These are phyloP conservation scores for Ctenomys sociabilis DNA, from an alignment of 2,113 vertebrate species.

Conservation along the genomic window DNA sequence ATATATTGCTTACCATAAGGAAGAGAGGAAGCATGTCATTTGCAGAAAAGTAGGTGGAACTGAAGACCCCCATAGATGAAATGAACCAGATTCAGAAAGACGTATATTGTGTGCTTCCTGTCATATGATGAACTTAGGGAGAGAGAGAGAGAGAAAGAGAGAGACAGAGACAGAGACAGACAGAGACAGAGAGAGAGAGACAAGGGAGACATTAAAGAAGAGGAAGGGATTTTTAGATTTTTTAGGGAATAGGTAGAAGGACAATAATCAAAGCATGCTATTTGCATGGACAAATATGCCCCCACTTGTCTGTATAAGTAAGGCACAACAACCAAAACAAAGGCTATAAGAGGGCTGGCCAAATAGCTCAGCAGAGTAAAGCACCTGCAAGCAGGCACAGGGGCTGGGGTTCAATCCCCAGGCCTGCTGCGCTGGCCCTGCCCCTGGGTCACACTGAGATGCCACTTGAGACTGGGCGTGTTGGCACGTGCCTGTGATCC, in stretches of 20 bases:
- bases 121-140: neutral
- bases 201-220: neutral
- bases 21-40: neutral
- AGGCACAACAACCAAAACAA: neutral
- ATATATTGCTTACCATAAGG: neutral
- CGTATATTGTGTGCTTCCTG: neutral
- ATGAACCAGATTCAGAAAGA: neutral
- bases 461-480: too few species aligned
- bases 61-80: neutral
- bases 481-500: too few species aligned
- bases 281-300: neutral
- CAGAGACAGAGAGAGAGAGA: neutral
- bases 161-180: neutral
- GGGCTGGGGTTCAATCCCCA: too few species aligned
- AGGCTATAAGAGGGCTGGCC: neutral
- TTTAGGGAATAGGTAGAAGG: neutral
- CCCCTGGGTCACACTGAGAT: too few species aligned
- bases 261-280: neutral
- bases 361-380: too few species aligned
- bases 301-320: neutral
- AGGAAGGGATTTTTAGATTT: neutral
- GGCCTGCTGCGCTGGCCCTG: too few species aligned
- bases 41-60: neutral
- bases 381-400: too few species aligned
- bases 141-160: too few species aligned